Evolutionary conservation across 2,888 invertebrate species (phyloP).

Genomic region (Ophonus ardosiacus): DNA sequence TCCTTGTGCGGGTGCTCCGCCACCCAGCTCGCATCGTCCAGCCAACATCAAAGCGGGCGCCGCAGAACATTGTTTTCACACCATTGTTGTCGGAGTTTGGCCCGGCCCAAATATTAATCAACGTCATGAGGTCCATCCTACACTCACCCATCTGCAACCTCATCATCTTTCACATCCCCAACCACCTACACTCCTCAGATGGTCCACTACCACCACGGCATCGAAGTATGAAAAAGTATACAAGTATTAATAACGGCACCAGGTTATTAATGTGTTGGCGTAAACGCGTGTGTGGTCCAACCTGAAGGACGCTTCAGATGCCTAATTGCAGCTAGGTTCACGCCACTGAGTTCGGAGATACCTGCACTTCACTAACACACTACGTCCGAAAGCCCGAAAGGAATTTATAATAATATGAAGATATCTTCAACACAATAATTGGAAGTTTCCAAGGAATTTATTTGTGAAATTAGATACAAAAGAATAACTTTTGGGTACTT

Average conservation of each 20-base stretch:
- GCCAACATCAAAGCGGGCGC: constrained; percentile 25
- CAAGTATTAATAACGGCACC: constrained; percentile 75
- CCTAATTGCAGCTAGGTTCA: neutral
- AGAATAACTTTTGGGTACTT: no score
- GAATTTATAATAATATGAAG: neutral
- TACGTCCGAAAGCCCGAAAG: neutral
- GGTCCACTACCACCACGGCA: constrained; percentile 70
- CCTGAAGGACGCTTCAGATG: constrained; percentile 46
- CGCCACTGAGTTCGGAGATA: neutral
- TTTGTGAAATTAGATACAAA: no score
- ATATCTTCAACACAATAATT: neutral
- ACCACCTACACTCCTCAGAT: constrained; percentile 52
- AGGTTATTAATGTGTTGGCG: constrained; percentile 75
- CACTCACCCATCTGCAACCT: neutral
- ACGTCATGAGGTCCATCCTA: constrained; percentile 71
- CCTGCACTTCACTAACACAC: neutral
- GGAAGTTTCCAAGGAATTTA: no score
- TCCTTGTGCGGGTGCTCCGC: constrained; percentile 46
- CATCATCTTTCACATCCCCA: neutral
- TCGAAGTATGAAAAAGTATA: constrained; percentile 74
- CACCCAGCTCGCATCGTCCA: constrained; percentile 18
- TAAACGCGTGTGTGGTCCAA: constrained; percentile 74
- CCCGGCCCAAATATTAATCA: constrained; percentile 74
- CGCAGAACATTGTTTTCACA: constrained; percentile 72
- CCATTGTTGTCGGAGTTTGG: constrained; percentile 73